A percentile compares a stretch with the other conserved stretches of the same genome.
Conservation (phyloP, 1,140 invertebrate genomes). For the Oedothorax gibbosus region DNA sequence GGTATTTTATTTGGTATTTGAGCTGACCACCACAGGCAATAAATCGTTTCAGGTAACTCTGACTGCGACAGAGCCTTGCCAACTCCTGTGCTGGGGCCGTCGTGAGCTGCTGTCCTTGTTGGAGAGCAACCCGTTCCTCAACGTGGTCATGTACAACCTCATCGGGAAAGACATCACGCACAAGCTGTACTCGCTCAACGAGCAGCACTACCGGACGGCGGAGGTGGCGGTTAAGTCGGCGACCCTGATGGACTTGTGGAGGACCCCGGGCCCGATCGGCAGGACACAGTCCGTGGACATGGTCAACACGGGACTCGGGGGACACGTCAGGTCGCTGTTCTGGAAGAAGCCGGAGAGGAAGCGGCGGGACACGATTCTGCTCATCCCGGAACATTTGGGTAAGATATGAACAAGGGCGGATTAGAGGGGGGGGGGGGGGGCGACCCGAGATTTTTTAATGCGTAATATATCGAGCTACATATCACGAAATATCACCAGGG, state of each 20-base stretch:
- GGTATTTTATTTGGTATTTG: too few relatives aligned
- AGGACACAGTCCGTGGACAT: slow-evolving; percentile 81
- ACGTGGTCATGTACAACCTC: slow-evolving; percentile 80
- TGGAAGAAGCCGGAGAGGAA: slow-evolving; percentile 69
- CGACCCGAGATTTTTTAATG: too few relatives aligned
- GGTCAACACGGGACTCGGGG: slow-evolving; percentile 81
- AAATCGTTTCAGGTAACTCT: slow-evolving; percentile 76
- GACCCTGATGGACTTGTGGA: slow-evolving; percentile 54
- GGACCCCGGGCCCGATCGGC: slow-evolving; percentile 67
- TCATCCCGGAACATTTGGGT: slow-evolving; percentile 56
- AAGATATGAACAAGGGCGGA: neutral
- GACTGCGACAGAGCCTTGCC: slow-evolving; percentile 80
- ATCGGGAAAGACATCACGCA: slow-evolving; percentile 88
- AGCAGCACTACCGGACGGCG: slow-evolving; percentile 69
- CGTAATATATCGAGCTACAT: too few relatives aligned
- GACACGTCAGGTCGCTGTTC: slow-evolving; percentile 77
- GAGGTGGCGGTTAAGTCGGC: neutral
- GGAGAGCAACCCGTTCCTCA: slow-evolving; percentile 77
- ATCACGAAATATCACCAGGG: too few relatives aligned
- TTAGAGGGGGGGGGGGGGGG: too few relatives aligned
- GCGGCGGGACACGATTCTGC: slow-evolving; percentile 22
- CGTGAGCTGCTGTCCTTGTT: slow-evolving; percentile 79
- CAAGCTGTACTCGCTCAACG: slow-evolving; percentile 85
- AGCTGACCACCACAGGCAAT: too few relatives aligned
- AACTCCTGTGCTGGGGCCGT: slow-evolving; percentile 82